Conservation (phyloP, 2,113 vertebrate species). For the Pedionomus torquatus region DNA sequence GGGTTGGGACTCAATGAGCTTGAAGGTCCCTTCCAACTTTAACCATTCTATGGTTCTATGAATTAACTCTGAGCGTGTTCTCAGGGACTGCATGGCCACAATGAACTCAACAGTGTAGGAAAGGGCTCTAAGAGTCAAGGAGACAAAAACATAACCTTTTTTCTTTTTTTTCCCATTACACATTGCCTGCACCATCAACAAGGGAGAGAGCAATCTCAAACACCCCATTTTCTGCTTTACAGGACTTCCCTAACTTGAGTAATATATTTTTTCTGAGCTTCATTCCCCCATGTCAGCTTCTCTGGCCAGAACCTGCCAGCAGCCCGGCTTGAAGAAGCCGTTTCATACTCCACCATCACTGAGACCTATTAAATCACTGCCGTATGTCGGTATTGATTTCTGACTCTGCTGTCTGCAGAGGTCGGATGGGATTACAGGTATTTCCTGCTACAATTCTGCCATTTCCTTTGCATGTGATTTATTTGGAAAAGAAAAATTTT, state of each 20-base stretch:
- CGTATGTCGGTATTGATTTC: not conserved
- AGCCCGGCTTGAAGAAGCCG: not conserved
- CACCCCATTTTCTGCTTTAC: rapidly evolving
- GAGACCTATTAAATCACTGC: not conserved
- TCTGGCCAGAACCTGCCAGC: not conserved
- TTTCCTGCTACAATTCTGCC: not conserved
- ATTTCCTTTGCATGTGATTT: not conserved
- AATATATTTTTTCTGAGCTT: not conserved
- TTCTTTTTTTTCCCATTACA: not conserved
- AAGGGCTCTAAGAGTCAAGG: not conserved
- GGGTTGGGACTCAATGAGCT: too few species aligned
- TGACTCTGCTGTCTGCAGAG: not conserved
- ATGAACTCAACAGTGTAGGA: not conserved
- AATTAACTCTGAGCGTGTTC: not conserved
- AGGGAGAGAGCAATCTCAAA: not conserved
- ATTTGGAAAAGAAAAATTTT: not conserved
- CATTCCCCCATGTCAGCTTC: not conserved
- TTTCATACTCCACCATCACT: not conserved
- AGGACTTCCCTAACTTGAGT: not conserved
- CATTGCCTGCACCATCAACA: not conserved
- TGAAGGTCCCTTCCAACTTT: too few species aligned
- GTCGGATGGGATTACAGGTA: not conserved
- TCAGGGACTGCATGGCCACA: not conserved
- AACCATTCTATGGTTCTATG: too few species aligned
- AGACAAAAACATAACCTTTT: not conserved